Evolutionary conservation across 2,888 invertebrate genomes (phyloP), one percentile per base, ranked within the genome.

Genomic region (Lasioglossum vierecki): DNA sequence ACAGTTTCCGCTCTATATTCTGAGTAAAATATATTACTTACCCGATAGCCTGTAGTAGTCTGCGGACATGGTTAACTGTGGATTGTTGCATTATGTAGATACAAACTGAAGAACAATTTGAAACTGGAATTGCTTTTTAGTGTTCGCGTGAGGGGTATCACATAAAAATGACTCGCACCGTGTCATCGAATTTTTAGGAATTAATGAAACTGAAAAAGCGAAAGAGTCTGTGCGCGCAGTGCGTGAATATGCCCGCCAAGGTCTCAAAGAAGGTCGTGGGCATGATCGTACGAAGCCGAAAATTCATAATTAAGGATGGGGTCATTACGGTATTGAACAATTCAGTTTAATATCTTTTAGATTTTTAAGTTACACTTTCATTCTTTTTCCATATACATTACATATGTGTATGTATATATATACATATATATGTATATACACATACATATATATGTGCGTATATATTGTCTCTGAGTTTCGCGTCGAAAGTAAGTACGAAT

Each of bases 221-320:
- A 88, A 95, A 95, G 92, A 95, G 92, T 91, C 90, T 94, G 91
- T 95, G 95, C 94, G 94, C 95, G 92, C 95, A 95, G 94, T 95
- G 95, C 94, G 92, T 94, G 92, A 95, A 95, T 94, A 95, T 95
- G 96, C 97, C 97, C 95, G 96, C 96, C 95, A 97, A 97, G 95
- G 96, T 97, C 93, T 97, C 97, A 92, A 98, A 97, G 96, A 97
- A 97, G 95, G 97, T 97, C 96, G 97, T 98, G 95, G 97, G 98
- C 95, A 98, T 98, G 97, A 97, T 98, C 95, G 97, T 98, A 95
- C 96, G 98, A 95, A 98, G 97, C 95, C 97, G 98, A 95, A 98
- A 98, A 96, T 97, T 97, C 95, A 97, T 98, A 95, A 97, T 97
- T 95, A 98, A 98, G 96, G 98, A 98, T 96, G 98, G 97, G 95